Percentiles rank a stretch among this genome's conserved stretches.
Conservation (phyloP, 1,140 invertebrate genomes). For the Drosophila varians region DNA sequence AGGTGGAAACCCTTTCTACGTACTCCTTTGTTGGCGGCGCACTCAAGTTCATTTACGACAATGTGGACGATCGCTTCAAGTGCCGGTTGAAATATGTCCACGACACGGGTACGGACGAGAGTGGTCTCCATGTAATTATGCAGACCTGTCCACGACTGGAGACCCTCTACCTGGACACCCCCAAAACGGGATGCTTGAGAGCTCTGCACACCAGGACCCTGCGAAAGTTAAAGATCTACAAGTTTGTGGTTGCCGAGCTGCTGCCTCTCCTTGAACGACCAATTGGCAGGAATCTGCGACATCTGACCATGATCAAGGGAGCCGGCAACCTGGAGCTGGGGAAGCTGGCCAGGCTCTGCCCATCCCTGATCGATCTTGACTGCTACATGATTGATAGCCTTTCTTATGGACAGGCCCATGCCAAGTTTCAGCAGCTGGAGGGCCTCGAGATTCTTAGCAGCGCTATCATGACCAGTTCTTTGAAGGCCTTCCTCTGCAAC, state of each 20-base stretch:
- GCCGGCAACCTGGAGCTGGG: conserved; percentile 86
- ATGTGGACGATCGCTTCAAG: conserved; percentile 85
- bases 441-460: conserved; percentile 87
- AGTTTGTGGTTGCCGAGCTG: conserved; percentile 86
- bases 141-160: conserved; percentile 86
- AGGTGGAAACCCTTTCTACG: conserved; percentile 86
- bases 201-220: conserved; percentile 84
- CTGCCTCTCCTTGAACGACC: conserved; percentile 85
- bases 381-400: conserved; percentile 86
- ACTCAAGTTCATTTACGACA: conserved; percentile 85
- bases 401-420: conserved; percentile 84
- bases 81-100: conserved; percentile 87
- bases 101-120: conserved; percentile 85
- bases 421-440: conserved; percentile 86
- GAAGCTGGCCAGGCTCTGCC: conserved; percentile 85
- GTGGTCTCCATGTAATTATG: conserved; percentile 85
- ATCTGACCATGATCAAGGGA: conserved; percentile 87
- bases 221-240: conserved; percentile 86
- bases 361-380: conserved; percentile 85
- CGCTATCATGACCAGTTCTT: conserved; percentile 84
- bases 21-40: conserved; percentile 87
- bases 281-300: conserved; percentile 85
- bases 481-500: conserved; percentile 86
- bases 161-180: conserved; percentile 86
- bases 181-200: conserved; percentile 85